phyloP scores from a whole-genome alignment of 2,113 vertebrate species.

The Lagopus muta region DNA sequence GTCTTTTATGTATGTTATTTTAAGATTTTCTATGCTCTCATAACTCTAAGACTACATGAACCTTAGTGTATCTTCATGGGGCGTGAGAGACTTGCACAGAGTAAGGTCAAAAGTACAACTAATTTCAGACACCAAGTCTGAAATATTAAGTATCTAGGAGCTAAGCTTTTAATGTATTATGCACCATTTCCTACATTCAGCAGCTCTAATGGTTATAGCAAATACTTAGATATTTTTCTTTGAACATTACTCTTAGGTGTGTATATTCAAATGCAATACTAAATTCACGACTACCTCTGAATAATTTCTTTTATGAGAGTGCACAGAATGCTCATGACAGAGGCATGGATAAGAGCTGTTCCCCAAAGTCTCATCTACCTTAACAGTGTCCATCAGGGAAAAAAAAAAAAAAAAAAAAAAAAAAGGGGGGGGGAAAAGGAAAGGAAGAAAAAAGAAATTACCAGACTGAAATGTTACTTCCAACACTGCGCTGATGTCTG shows the following conservation, averaged over 20 bases:
- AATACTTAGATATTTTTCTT: neutral
- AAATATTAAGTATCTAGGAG: neutral
- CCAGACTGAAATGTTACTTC: neutral
- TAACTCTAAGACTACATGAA: constrained; percentile 2
- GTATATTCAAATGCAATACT: accelerated
- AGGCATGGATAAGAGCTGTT: neutral
- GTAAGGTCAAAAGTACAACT: neutral
- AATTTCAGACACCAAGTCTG: neutral
- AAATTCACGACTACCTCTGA: neutral
- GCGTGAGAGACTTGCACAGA: neutral
- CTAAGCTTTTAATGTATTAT: neutral
- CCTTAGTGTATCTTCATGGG: neutral
- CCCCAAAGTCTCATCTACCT: neutral
- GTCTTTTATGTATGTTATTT: constrained; percentile 13
- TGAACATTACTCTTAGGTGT: neutral
- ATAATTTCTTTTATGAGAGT: neutral
- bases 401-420: accelerated
- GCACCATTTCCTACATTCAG: neutral
- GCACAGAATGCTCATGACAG: neutral
- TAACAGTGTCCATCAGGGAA: neutral
- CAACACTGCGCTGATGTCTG: neutral
- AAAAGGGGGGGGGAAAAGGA: accelerated
- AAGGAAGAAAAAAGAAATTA: neutral
- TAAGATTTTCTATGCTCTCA: neutral
- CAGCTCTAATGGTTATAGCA: neutral